Base-by-base conservation (phyloP, 2,113 vertebrate species). In the Spea multiplicata region DNA sequence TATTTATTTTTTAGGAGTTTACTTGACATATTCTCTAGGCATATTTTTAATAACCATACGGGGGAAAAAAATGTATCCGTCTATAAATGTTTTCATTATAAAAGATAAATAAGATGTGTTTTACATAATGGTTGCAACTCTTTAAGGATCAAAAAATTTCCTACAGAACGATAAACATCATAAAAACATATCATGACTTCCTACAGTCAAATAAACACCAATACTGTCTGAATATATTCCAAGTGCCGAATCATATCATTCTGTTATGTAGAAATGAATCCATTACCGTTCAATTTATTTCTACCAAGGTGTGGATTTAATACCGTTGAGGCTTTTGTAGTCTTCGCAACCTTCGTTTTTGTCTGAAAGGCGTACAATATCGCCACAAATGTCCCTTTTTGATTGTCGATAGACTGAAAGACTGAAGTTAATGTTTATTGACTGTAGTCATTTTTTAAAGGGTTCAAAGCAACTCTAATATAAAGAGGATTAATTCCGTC, bases 401-500 rank as follows among this genome's bases (percentile, higher is more conserved):
- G 52, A 76, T 66, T 70, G 55, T 47, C 45, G 66, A 76, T 76
- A 76, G 70, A 70, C 16, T 52, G 44, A 48, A 59, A 13, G 6
- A 59, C 6, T 7, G 66, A 61, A 48, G 61, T 76, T 52, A 76
- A 44, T 61, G 69, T 61, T 9, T 59, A 61, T 13, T 69, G 75
- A 70, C 66, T 44, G 7, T 12, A 12, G 44, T 16, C 3, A 12
- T 5, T 14, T 48, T 30, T 61, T 8, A 59, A 76, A 59, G 55
- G 30, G 64, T 76, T 76, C 65, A 68, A 75, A 75, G 44, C 2
- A 66, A 49, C 13, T 45, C 0, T 13, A 4, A 46, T 44, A 30
- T 48, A 61, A 7, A 46, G 44, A 8, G 75, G 46, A 66, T 76
- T 76, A 76, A 76, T 70, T 46, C 46, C 65, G 68, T 70, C 10